phyloP scores from a whole-genome alignment of 2,113 vertebrate species.

The Lipophrys pholis region DNA sequence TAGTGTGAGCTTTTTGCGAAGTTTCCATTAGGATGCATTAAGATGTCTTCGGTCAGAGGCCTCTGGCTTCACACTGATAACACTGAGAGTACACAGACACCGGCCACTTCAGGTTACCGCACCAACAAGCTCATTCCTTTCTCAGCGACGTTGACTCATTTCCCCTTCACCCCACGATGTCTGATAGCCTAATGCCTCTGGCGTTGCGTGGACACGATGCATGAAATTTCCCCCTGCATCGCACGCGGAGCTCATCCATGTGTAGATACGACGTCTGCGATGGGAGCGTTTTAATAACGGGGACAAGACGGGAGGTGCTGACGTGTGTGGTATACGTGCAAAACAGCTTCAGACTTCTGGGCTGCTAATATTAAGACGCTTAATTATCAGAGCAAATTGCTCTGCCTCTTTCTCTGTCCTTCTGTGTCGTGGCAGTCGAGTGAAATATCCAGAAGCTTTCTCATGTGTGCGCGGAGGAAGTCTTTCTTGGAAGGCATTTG shows the following conservation, averaged over 20 bases:
- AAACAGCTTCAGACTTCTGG: conserved; percentile 21
- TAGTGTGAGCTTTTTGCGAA: conserved; percentile 23
- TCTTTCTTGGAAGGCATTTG: background rate
- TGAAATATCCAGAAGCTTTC: background rate
- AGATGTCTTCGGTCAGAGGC: conserved; percentile 32
- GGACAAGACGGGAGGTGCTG: conserved; percentile 16
- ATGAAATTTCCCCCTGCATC: conserved; percentile 40
- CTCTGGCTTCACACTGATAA: conserved; percentile 25
- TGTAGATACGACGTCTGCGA: conserved; percentile 15
- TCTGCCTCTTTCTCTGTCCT: conserved; percentile 8
- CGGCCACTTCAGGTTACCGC: conserved; percentile 25
- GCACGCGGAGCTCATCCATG: conserved; percentile 3
- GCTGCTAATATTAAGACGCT: conserved; percentile 39
- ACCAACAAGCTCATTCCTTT: conserved; percentile 30
- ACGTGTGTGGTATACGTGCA: conserved; percentile 18
- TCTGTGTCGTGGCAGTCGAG: conserved; percentile 8
- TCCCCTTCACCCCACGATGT: conserved; percentile 18
- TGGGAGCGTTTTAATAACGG: conserved; percentile 23
- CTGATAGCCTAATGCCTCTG: conserved; percentile 10
- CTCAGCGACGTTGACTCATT: conserved; percentile 28
- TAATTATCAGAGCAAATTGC: conserved; percentile 43
- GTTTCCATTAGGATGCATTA: conserved; percentile 45
- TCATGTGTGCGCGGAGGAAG: background rate
- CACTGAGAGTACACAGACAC: conserved; percentile 18
- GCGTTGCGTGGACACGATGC: conserved; percentile 4